phyloP scores from a whole-genome alignment of 2,113 vertebrate species.

The Xyliphius kryptos region DNA sequence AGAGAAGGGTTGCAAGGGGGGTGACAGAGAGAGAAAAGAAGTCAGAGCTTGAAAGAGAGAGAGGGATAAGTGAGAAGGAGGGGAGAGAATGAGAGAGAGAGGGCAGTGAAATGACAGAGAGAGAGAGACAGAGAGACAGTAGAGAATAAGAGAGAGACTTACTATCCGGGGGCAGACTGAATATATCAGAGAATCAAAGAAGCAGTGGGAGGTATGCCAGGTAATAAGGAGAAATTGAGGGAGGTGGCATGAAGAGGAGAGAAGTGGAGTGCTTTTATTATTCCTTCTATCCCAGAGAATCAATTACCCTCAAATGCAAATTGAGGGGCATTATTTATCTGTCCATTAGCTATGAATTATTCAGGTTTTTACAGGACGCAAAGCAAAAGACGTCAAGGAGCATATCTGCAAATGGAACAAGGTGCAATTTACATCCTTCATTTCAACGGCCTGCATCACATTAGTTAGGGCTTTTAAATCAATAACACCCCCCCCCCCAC shows the following conservation, averaged over 20 bases:
- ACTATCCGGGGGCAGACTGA: slow-evolving; percentile 8
- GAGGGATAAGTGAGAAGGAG: too few relatives aligned
- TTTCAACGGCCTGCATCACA: slow-evolving; percentile 23
- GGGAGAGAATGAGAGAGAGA: neutral
- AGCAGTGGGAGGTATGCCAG: slow-evolving; percentile 9
- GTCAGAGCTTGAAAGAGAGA: neutral
- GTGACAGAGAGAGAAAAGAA: neutral
- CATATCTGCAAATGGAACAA: slow-evolving; percentile 31
- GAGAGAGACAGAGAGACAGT: slow-evolving; percentile 30
- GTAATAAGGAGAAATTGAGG: slow-evolving; percentile 38
- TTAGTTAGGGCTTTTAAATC: slow-evolving; percentile 40
- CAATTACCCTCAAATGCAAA: slow-evolving; percentile 68
- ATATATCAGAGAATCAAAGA: slow-evolving; percentile 22
- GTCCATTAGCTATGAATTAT: slow-evolving; percentile 64
- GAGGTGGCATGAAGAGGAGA: neutral
- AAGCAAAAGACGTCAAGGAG: slow-evolving; percentile 30
- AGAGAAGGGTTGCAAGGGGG: slow-evolving; percentile 16
- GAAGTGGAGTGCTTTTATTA: slow-evolving; percentile 56
- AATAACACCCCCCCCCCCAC: slow-evolving; percentile 11
- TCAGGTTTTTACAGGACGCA: slow-evolving; percentile 56
- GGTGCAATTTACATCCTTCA: slow-evolving; percentile 35
- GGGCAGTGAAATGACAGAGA: too few relatives aligned
- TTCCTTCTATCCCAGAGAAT: slow-evolving; percentile 65
- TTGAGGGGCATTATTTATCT: slow-evolving; percentile 59
- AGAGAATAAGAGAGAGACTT: neutral